Base-by-base conservation (phyloP, 2,113 vertebrate species). In the Gracilinanus agilis region DNA sequence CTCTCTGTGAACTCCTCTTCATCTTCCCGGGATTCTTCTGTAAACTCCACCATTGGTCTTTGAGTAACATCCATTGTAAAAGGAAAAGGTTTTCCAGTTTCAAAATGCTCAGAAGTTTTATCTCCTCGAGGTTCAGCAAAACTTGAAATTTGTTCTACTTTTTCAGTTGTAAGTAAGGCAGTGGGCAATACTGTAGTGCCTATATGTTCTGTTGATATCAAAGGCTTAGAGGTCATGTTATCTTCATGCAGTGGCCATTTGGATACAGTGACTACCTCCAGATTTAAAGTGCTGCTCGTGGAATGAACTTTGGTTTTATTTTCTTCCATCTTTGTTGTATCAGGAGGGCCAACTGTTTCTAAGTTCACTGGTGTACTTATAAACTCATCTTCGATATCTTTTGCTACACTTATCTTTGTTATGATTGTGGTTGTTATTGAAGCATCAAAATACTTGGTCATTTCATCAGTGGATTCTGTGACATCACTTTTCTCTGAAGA, bases 181-280 rank as follows among this genome's bases (percentile, higher is more conserved):
- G 92, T 93, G 53, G 98, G 91, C 10, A 95, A 49, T 92, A 91
- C 27, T 54, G 92, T 55, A 96, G 92, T 75, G 8, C 8, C 44
- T 90, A 24, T 9, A 56, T 54, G 53, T 49, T 97, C 94, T 67
- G 96, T 91, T 53, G 92, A 90, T 44, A 55, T 93, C 67, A 92
- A 95, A 67, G 94, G 95, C 25, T 88, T 91, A 19, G 96, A 96
- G 23, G 96, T 96, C 93, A 53, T 44, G 89, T 93, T 97, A 24
- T 94, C 97, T 96, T 97, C 95, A 96, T 95, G 90, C 96, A 93
- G 34, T 94, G 93, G 58, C 94, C 97, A 95, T 97, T 98, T 96
- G 40, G 98, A 98, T 75, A 95, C 61, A 55, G 97, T 98, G 83
- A 94, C 93, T 29, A 91, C 96, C 88, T 98, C 97, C 92, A 93